These are phyloP conservation scores for Parus major DNA, from an alignment of 2,113 vertebrate species.

Conservation along the genomic window DNA sequence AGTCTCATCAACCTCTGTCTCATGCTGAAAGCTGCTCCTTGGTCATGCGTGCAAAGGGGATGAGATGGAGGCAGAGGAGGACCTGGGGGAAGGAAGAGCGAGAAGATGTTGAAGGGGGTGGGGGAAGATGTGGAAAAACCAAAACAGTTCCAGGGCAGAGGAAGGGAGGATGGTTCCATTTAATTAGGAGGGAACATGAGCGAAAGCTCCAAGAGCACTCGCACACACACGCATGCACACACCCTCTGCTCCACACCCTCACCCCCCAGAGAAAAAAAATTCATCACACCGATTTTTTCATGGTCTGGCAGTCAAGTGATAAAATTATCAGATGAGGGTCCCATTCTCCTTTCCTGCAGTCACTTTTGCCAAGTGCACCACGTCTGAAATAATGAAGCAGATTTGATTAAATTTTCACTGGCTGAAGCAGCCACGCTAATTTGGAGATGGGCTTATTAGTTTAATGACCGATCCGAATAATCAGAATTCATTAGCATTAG, in stretches of 20 bases:
- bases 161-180: slow-evolving; percentile 1
- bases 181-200: slow-evolving; percentile 40
- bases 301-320: slow-evolving; percentile 77
- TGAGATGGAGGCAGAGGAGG: slow-evolving; percentile 1
- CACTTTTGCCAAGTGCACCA: slow-evolving; percentile 68
- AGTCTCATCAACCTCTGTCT: background rate
- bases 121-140: background rate
- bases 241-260: slow-evolving; percentile 59
- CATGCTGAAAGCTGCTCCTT: slow-evolving; percentile 18
- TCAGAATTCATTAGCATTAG: slow-evolving; percentile 97
- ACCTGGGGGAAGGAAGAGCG: slow-evolving; percentile 27
- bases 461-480: slow-evolving; percentile 93
- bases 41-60: slow-evolving; percentile 34
- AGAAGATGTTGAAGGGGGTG: background rate
- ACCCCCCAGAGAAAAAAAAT: slow-evolving; percentile 49
- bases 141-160: slow-evolving; percentile 45
- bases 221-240: background rate
- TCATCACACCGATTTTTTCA: slow-evolving; percentile 78
- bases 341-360: slow-evolving; percentile 58
- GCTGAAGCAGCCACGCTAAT: slow-evolving; percentile 80
- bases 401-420: slow-evolving; percentile 77
- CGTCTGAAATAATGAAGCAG: slow-evolving; percentile 77
- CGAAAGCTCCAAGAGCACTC: background rate
- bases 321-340: slow-evolving; percentile 74
- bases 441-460: slow-evolving; percentile 96